Conservation (phyloP, 2,113 vertebrate species). For the Oncorhynchus kisutch region DNA sequence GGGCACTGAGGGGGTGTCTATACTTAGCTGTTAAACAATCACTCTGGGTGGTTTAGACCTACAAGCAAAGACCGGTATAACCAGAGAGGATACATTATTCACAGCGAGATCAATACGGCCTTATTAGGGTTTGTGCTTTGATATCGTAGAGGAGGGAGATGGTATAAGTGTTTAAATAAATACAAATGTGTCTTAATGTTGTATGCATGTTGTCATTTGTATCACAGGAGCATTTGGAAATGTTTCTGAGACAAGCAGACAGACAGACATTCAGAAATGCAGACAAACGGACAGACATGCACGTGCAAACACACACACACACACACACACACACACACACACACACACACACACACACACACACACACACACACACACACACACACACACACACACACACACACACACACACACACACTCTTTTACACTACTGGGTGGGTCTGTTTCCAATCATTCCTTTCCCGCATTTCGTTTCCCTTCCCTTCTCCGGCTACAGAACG, state of each 20-base stretch:
- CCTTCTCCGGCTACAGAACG: not conserved
- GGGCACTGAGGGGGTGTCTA: not conserved
- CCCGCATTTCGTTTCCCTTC: not conserved
- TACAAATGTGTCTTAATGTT: no score
- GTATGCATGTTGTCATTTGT: no score
- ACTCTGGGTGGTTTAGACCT: not conserved
- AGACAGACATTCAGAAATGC: not conserved
- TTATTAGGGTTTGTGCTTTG: no score
- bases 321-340: not conserved
- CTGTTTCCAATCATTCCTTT: conserved; percentile 6
- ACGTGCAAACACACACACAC: not conserved
- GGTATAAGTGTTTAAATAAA: no score
- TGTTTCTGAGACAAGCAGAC: not conserved
- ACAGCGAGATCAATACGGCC: not conserved
- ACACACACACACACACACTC: not conserved
- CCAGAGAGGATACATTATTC: not conserved
- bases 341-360: not conserved
- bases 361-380: no score
- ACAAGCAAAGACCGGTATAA: not conserved
- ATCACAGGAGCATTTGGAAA: no score
- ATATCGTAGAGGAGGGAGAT: no score
- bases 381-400: not conserved
- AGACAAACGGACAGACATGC: not conserved
- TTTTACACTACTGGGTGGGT: not conserved
- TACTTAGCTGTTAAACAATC: not conserved